These are phyloP conservation scores for Rhaphigaster nebulosa DNA, from an alignment of 2,888 invertebrate species.

Conservation along the genomic window DNA sequence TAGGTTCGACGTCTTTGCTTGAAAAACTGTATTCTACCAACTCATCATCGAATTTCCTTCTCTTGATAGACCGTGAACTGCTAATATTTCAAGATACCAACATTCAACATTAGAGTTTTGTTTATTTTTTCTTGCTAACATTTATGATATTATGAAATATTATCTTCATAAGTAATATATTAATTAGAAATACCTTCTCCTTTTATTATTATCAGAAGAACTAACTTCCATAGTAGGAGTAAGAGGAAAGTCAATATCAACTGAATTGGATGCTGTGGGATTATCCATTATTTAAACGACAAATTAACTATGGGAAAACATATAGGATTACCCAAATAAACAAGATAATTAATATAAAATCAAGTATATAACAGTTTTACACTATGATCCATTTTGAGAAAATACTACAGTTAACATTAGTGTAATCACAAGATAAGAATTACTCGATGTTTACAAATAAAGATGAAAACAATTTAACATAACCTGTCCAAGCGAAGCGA, in stretches of 20 bases:
- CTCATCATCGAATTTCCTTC: conserved; percentile 97
- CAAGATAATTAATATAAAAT: neutral
- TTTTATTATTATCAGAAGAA: conserved; percentile 62
- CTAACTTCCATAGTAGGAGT: conserved; percentile 61
- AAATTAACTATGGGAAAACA: neutral
- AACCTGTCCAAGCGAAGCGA: neutral
- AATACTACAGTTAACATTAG: neutral
- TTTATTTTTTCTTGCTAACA: neutral
- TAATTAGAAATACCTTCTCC: conserved; percentile 58
- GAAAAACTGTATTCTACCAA: conserved; percentile 89
- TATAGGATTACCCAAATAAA: neutral
- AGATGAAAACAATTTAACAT: neutral
- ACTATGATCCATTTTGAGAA: neutral
- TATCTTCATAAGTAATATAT: neutral
- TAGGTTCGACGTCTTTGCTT: conserved; percentile 63
- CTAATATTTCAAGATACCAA: conserved; percentile 70
- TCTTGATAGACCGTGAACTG: conserved; percentile 94
- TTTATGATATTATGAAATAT: neutral
- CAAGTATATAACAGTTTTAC: neutral
- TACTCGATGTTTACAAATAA: conserved; percentile 22
- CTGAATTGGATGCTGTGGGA: conserved; percentile 59
- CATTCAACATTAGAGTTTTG: neutral
- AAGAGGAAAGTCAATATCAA: conserved; percentile 62
- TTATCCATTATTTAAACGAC: conserved; percentile 58
- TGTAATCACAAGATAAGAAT: conserved; percentile 31